Evolutionary conservation across 2,113 vertebrate species (phyloP).

Genomic region (Ia io): DNA sequence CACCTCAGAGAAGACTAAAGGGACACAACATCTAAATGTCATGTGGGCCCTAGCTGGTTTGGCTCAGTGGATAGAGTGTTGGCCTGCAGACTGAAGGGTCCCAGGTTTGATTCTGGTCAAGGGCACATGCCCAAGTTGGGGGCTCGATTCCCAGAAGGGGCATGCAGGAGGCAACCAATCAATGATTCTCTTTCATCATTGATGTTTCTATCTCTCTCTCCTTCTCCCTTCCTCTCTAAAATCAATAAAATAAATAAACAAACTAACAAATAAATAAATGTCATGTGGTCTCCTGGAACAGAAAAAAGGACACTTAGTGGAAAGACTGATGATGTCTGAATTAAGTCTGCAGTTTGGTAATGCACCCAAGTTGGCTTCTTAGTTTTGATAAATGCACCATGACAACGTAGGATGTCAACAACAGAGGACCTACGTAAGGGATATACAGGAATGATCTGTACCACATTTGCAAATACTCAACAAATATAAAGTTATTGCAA

Average conservation of each 20-base stretch:
- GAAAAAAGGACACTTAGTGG: neutral
- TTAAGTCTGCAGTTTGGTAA: neutral
- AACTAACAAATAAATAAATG: no score
- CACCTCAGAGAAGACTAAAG: neutral
- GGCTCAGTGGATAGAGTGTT: no score
- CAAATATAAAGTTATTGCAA: neutral
- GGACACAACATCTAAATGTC: accelerated
- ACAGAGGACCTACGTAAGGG: neutral
- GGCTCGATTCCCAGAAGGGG: no score
- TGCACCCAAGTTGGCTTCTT: neutral
- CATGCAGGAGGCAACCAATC: no score
- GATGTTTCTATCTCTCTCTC: no score
- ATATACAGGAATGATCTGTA: neutral
- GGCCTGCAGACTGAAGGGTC: no score
- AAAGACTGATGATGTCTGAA: neutral
- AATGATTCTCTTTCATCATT: no score
- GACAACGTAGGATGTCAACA: neutral
- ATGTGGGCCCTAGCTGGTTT: neutral
- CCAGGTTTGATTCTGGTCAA: no score
- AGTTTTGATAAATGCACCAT: neutral
- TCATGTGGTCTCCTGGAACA: neutral
- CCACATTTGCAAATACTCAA: neutral
- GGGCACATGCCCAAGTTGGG: no score
- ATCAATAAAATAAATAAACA: no score
- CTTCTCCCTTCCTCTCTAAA: no score